phyloP scores from a whole-genome alignment of 2,113 vertebrate genomes.

The Dipodomys stephensi region DNA sequence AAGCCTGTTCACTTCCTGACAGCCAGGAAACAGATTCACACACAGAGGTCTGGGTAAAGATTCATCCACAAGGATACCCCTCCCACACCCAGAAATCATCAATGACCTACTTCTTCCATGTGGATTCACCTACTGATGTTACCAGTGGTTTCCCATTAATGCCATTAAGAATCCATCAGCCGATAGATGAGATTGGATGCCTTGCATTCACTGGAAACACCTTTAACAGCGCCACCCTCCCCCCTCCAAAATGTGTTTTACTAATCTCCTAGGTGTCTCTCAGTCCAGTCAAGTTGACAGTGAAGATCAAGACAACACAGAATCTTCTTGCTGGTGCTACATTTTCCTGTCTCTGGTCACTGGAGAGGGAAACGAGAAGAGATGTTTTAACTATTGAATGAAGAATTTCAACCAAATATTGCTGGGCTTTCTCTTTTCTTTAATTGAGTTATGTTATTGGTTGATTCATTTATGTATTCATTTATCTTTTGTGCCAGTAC shows the following conservation, averaged over 20 bases:
- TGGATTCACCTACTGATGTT: neutral
- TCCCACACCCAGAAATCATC: neutral
- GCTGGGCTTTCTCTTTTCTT: neutral
- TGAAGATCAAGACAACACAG: neutral
- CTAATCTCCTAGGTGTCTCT: neutral
- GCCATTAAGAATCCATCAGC: neutral
- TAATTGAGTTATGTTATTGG: too few species aligned
- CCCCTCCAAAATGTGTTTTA: neutral
- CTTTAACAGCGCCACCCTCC: neutral
- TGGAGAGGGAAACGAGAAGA: neutral
- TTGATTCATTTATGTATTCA: too few species aligned
- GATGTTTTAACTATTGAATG: constrained; percentile 50
- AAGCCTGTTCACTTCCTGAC: neutral
- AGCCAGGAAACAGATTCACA: neutral
- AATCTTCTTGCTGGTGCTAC: neutral
- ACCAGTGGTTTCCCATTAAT: neutral
- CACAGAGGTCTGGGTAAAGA: neutral
- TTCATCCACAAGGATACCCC: neutral
- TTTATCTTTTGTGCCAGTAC: too few species aligned
- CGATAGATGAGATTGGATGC: neutral
- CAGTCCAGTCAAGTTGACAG: neutral
- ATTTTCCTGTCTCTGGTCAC: neutral
- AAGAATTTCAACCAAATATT: neutral
- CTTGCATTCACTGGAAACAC: neutral
- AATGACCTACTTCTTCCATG: neutral